Percentiles rank a stretch among this genome's conserved stretches.
Conservation (phyloP, 2,797 vertebrate genomes). For the Aplochiton taeniatus region DNA sequence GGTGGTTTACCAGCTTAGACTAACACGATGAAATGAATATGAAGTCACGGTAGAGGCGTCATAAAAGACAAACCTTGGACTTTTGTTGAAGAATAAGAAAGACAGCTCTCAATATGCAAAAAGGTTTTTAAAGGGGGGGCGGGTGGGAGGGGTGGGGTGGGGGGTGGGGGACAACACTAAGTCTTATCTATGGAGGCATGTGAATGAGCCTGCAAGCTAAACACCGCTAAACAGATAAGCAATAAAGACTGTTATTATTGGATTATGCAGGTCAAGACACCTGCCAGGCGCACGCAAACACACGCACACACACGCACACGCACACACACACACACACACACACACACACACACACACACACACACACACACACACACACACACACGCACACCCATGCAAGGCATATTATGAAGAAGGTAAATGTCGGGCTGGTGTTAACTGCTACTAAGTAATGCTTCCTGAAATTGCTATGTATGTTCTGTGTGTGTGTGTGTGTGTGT, state of each 20-base stretch:
- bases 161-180: too few relatives aligned
- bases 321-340: slow-evolving; percentile 40
- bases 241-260: slow-evolving; percentile 48
- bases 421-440: slow-evolving; percentile 46
- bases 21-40: too few relatives aligned
- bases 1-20: too few relatives aligned
- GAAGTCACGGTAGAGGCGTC: too few relatives aligned
- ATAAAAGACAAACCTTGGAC: too few relatives aligned
- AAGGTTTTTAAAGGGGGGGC: too few relatives aligned
- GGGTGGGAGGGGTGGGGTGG: too few relatives aligned
- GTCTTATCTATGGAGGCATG: slow-evolving; percentile 28
- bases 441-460: slow-evolving; percentile 27
- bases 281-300: slow-evolving; percentile 18
- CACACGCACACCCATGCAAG: slow-evolving; percentile 20
- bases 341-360: slow-evolving; percentile 28
- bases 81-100: too few relatives aligned
- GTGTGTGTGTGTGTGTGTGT: slow-evolving; percentile 9
- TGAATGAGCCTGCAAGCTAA: slow-evolving; percentile 37
- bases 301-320: slow-evolving; percentile 38
- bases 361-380: slow-evolving; percentile 34
- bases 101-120: too few relatives aligned
- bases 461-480: slow-evolving; percentile 29
- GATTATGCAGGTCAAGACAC: slow-evolving; percentile 50
- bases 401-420: slow-evolving; percentile 16
- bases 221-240: slow-evolving; percentile 51